Evolutionary conservation across 2,888 invertebrate genomes (phyloP).

Genomic region (Meloe dianella): DNA sequence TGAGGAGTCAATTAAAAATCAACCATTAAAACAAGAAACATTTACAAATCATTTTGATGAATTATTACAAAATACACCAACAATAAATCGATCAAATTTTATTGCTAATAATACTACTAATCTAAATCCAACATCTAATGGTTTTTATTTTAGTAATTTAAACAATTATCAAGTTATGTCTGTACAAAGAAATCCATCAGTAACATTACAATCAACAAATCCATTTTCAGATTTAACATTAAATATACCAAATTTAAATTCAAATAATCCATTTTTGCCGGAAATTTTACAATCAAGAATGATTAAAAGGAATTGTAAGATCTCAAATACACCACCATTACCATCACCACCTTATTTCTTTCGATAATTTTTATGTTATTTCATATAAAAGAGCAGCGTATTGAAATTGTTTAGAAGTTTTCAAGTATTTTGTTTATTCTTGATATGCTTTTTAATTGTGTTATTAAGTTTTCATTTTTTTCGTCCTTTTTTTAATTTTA

Average conservation of each 20-base stretch:
- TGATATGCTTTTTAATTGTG: no score
- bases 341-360: not conserved
- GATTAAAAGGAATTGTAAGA: not conserved
- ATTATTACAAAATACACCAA: not conserved
- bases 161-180: not conserved
- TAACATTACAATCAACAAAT: not conserved
- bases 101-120: not conserved
- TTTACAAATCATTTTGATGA: not conserved
- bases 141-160: not conserved
- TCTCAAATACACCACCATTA: not conserved
- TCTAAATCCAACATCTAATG: not conserved
- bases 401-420: no score
- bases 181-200: not conserved
- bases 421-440: no score
- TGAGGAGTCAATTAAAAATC: conserved; percentile 4
- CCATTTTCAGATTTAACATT: not conserved
- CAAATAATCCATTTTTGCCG: conserved; percentile 12
- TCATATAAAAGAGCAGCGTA: not conserved
- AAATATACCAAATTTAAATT: not conserved
- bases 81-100: not conserved
- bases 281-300: not conserved
- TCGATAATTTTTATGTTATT: not conserved
- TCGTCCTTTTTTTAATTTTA: no score
- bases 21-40: not conserved
- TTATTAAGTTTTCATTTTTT: no score